A percentile compares a stretch with the other conserved stretches of the same genome.
Conservation (phyloP, 1,140 invertebrate species). For the Gonatopus flavifemur region DNA sequence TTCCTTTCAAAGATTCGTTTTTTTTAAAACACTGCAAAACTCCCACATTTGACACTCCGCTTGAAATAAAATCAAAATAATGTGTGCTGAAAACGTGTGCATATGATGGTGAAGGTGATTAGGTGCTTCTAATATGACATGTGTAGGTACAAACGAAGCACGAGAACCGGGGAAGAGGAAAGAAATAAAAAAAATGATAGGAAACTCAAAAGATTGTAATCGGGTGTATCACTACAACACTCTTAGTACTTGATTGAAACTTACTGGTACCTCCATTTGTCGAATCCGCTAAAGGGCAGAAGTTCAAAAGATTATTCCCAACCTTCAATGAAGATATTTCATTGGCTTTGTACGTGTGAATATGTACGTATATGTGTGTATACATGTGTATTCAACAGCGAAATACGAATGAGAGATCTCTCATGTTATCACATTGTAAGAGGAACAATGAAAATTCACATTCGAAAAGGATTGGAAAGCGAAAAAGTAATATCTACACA, state of each 20-base stretch:
- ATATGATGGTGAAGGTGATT: too few relatives aligned
- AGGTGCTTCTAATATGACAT: too few relatives aligned
- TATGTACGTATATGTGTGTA: constrained; percentile 46
- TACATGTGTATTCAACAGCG: constrained; percentile 31
- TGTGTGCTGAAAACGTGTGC: too few relatives aligned
- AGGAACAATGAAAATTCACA: constrained; percentile 23
- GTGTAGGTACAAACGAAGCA: too few relatives aligned
- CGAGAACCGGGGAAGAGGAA: neutral
- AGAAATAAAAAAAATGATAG: constrained; percentile 2
- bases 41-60: too few relatives aligned
- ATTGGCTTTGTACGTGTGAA: constrained; percentile 37
- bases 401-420: constrained; percentile 27
- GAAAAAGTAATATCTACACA: too few relatives aligned
- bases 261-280: constrained; percentile 86
- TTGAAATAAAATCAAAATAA: too few relatives aligned
- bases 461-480: too few relatives aligned
- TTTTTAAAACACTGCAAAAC: too few relatives aligned
- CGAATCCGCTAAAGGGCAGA: constrained; percentile 68
- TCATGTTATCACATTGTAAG: constrained; percentile 14
- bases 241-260: constrained; percentile 60
- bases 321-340: constrained; percentile 26
- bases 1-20: too few relatives aligned
- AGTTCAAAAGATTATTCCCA: constrained; percentile 44
- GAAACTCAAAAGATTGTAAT: constrained; percentile 3
- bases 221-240: constrained; percentile 42